phyloP scores from a whole-genome alignment of 2,113 vertebrate genomes.

The Climacteris rufus region DNA sequence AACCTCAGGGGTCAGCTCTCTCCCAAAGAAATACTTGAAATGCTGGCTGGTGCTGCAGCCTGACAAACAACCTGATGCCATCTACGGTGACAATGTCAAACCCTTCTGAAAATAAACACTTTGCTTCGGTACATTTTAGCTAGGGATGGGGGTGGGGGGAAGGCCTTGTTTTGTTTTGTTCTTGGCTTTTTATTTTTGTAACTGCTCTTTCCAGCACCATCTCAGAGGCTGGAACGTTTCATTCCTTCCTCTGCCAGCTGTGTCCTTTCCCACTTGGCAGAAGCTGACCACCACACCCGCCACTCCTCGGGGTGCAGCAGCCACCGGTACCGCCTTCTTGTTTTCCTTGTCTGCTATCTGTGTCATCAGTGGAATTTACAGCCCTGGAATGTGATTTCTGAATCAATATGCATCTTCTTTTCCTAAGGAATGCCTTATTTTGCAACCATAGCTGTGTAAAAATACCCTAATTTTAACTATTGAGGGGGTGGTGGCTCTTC shows the following conservation, averaged over 20 bases:
- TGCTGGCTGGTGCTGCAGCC: neutral
- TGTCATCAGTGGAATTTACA: neutral
- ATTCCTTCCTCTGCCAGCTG: constrained; percentile 31
- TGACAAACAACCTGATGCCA: neutral
- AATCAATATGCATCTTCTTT: neutral
- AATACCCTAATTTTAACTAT: constrained; percentile 36
- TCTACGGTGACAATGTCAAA: neutral
- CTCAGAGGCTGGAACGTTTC: constrained; percentile 18
- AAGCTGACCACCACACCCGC: neutral
- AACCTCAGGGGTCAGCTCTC: constrained; percentile 13
- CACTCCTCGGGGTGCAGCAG: neutral
- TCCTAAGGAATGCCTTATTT: neutral
- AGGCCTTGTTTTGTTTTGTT: neutral
- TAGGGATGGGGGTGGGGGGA: neutral
- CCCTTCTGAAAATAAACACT: constrained; percentile 49
- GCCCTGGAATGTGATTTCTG: constrained; percentile 21
- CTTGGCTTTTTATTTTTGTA: constrained; percentile 41
- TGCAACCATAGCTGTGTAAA: neutral
- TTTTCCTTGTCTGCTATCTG: neutral
- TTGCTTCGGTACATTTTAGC: constrained; percentile 10
- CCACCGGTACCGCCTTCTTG: neutral
- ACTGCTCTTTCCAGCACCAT: constrained; percentile 22
- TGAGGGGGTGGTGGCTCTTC: neutral
- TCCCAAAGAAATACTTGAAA: neutral
- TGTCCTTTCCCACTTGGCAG: constrained; percentile 47